phyloP scores from a whole-genome alignment of 35 echinoderm and acorn worm genomes.

The Heliocidaris tuberculata region DNA sequence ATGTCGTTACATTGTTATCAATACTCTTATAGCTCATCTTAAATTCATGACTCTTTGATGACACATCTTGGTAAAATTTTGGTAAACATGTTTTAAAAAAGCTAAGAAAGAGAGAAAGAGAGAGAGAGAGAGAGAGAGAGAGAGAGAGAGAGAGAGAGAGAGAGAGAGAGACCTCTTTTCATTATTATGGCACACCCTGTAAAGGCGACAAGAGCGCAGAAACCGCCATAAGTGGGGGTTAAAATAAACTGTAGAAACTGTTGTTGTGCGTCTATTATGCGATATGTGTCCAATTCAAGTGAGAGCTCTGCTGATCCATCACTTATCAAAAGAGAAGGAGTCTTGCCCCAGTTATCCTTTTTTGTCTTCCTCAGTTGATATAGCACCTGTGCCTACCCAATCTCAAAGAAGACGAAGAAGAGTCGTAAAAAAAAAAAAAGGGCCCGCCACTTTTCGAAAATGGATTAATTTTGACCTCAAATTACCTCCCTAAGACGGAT shows the following conservation, averaged over 20 bases:
- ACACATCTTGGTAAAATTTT: no score
- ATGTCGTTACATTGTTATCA: no score
- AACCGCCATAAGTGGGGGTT: not conserved
- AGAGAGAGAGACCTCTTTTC: not conserved
- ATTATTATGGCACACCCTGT: not conserved
- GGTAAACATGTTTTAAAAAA: no score
- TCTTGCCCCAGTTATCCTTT: not conserved
- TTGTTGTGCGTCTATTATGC: not conserved
- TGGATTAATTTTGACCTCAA: conserved; percentile 12
- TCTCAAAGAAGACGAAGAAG: not conserved
- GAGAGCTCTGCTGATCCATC: not conserved
- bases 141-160: no score
- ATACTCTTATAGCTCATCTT: no score
- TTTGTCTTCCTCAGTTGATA: not conserved
- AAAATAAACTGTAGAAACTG: not conserved
- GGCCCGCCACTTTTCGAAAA: not conserved
- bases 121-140: no score
- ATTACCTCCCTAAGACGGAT: not conserved
- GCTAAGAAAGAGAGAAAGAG: no score
- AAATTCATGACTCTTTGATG: no score
- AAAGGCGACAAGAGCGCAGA: not conserved
- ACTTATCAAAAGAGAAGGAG: not conserved
- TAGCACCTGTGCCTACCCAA: not conserved
- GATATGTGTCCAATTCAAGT: not conserved
- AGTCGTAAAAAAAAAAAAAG: not conserved